Base-by-base conservation (phyloP, 92 coral and sea anemone genomes). In the Nematostella vectensis region DNA sequence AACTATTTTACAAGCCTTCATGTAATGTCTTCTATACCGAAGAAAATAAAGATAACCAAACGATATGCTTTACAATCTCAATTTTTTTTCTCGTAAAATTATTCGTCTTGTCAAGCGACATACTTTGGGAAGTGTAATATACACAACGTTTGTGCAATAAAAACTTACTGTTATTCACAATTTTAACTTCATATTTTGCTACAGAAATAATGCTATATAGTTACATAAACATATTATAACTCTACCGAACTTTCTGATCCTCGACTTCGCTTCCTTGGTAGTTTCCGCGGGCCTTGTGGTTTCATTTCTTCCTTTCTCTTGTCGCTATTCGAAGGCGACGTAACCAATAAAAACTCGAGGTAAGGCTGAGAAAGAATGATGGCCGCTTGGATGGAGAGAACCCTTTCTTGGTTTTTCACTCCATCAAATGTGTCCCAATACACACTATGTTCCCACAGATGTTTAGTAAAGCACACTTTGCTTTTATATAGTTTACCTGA, bases 381-480 rank as follows among this genome's bases (percentile, higher is more conserved):
- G 9, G 99, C 99, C 37, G 99, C 99, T 68, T 93, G 99, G 12
- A 93, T 93, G 6, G 99, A 93, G 44, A 93, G 67, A 48, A 93
- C 99, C 55, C 99, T 69, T 51, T 93, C 99, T 56, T 93, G 99
- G 40, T 93, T 93, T 68, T 93, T 93, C 8, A 93, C 87, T 27
- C 95, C 99, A 58, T 93, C 99, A 50, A 93, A 93, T 8, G 88
- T 75, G 51, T 93, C 99, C 99, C 99, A 93, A 54, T 93, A 93
- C 2, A 93, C 77, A 28, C 96, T 87, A 29, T 93, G 99, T 27
- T 93, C 99, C 99, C 99, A 93, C 48, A 93, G 53, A 75, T 93
- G 99, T 58, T 93, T 93, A 3, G 99, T 93, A 40, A 93, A 93
- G 58, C 99, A 93, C 4, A 93, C 99, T 75, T 93, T 93, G 38